A percentile compares a stretch with the other conserved stretches of the same genome.
phyloP scores from a whole-genome alignment of 2,113 vertebrate genomes.

The Sylvicapra grimmia region DNA sequence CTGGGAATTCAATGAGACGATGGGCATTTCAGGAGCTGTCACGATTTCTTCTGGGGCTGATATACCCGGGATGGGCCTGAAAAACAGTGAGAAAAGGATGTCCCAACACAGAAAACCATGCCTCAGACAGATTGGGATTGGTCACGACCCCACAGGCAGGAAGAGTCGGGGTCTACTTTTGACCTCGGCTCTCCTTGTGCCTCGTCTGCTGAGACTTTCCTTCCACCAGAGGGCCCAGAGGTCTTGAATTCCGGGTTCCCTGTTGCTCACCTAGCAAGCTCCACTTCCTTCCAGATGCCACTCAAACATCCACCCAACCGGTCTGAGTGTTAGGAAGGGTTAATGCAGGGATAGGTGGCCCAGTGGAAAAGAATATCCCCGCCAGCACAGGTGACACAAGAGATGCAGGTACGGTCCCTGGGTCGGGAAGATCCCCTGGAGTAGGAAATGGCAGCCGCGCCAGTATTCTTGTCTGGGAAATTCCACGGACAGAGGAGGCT shows the following conservation, averaged over 20 bases:
- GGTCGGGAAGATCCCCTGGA: not conserved
- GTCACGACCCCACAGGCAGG: not conserved
- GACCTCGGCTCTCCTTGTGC: not conserved
- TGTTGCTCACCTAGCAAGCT: not conserved
- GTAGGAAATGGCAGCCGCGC: not conserved
- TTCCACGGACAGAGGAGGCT: not conserved
- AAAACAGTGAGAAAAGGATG: not conserved
- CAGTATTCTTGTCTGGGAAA: not conserved
- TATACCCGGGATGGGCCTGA: not conserved
- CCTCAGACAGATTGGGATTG: not conserved
- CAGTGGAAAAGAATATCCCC: not conserved
- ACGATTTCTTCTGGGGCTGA: not conserved
- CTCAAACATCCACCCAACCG: not conserved
- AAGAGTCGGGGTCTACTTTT: not conserved
- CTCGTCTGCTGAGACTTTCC: not conserved
- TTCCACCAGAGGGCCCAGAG: not conserved
- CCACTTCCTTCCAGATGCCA: not conserved
- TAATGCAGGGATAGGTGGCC: not conserved
- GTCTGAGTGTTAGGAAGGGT: not conserved
- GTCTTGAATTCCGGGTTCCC: not conserved
- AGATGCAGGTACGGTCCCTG: not conserved
- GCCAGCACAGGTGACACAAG: not conserved
- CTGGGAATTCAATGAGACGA: not conserved
- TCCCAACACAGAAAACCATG: not conserved
- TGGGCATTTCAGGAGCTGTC: not conserved